Percentiles rank a stretch among this genome's conserved stretches.
phyloP scores from a whole-genome alignment of 2,888 invertebrate species.

The Cephus pygmeus region DNA sequence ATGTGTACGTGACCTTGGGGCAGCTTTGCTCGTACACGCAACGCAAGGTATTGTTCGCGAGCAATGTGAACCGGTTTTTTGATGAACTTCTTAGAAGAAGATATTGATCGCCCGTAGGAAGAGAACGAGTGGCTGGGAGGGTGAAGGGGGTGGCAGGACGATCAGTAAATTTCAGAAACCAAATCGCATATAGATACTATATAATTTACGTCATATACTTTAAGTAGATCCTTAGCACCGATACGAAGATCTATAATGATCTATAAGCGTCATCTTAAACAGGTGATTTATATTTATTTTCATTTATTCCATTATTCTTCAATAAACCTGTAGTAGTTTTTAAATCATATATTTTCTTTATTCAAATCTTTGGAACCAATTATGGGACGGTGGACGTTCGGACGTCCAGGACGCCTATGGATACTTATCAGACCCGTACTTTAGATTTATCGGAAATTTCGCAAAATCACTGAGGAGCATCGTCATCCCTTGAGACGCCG shows the following conservation, averaged over 20 bases:
- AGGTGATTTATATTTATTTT: not conserved
- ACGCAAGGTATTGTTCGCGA: not conserved
- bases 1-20: not conserved
- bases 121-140: not conserved
- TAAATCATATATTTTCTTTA: not conserved
- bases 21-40: not conserved
- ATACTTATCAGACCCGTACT: slow-evolving; percentile 11
- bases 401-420: not conserved
- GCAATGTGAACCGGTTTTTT: not conserved
- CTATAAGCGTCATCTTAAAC: too few species aligned
- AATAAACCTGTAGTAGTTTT: not conserved
- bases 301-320: not conserved
- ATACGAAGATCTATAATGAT: too few species aligned
- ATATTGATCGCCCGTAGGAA: not conserved
- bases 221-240: not conserved
- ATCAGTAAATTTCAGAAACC: not conserved
- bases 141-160: not conserved
- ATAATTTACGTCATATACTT: not conserved
- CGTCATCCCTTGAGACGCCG: not conserved
- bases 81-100: not conserved
- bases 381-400: not conserved
- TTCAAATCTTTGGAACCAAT: not conserved
- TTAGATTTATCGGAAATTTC: slow-evolving; percentile 44
- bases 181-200: not conserved
- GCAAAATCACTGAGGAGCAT: slow-evolving; percentile 32